Evolutionary conservation across 2,888 invertebrate genomes (phyloP).

Genomic region (Drosophila ustulata): DNA sequence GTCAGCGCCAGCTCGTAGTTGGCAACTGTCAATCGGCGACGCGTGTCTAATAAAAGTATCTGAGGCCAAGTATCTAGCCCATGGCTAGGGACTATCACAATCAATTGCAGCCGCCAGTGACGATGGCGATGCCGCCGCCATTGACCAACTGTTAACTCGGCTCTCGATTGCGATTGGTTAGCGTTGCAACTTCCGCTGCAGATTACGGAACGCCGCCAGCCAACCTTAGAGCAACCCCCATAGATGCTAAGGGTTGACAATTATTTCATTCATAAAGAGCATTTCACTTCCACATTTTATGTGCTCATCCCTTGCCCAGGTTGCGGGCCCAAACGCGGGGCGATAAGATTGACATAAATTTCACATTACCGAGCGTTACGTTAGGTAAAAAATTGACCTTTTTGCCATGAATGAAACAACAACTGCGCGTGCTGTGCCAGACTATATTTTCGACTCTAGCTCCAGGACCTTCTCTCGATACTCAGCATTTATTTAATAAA

Average conservation of each 20-base stretch:
- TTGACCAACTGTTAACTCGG: conserved; percentile 65
- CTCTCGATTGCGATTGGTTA: conserved; percentile 60
- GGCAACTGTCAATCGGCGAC: conserved; percentile 49
- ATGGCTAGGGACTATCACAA: conserved; percentile 39
- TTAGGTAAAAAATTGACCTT: conserved; percentile 56
- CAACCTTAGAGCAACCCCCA: conserved; percentile 50
- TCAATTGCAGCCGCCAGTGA: conserved; percentile 57
- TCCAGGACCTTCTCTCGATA: conserved; percentile 21
- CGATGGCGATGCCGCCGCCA: conserved; percentile 55
- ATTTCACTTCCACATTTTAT: conserved; percentile 56
- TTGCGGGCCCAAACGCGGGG: conserved; percentile 39
- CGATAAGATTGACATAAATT: conserved; percentile 79
- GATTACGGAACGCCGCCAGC: conserved; percentile 32
- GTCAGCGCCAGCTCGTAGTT: neutral
- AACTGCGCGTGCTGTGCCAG: conserved; percentile 49
- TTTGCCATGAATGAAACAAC: conserved; percentile 63
- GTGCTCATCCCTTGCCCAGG: conserved; percentile 44
- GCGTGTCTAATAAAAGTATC: conserved; percentile 79
- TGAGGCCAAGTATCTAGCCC: conserved; percentile 44
- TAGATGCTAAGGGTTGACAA: conserved; percentile 45
- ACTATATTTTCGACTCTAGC: neutral
- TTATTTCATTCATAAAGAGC: conserved; percentile 64
- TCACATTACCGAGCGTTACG: conserved; percentile 65
- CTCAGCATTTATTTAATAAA: conserved; percentile 2
- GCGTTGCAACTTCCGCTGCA: conserved; percentile 47